Conservation (phyloP, 2,797 vertebrate species). For the Ctenochaetus hawaiiensis region DNA sequence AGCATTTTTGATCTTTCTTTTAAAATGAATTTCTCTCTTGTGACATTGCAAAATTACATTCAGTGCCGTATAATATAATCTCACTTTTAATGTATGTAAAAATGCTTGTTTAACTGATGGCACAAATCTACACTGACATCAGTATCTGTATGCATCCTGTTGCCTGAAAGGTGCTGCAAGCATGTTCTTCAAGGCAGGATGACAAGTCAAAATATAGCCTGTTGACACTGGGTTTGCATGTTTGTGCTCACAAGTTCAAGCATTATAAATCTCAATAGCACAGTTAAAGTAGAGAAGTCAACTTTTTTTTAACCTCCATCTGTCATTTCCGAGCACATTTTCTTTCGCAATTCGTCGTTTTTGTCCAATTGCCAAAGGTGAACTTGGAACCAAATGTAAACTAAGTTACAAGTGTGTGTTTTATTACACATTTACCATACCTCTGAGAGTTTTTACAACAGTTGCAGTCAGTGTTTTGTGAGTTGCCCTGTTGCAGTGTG, state of each 20-base stretch:
- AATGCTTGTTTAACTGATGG: neutral
- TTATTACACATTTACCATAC: constrained; percentile 2
- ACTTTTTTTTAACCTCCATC: neutral
- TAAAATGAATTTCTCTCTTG: neutral
- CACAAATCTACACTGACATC: constrained; percentile 22
- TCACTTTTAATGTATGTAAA: constrained; percentile 16
- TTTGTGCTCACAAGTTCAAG: constrained; percentile 1
- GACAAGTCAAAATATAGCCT: neutral
- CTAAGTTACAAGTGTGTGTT: neutral
- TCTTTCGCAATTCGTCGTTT: neutral
- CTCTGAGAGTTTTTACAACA: constrained; percentile 33
- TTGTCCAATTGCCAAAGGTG: neutral
- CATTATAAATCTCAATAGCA: constrained; percentile 7
- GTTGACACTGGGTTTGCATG: neutral
- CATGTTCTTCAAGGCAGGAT: constrained; percentile 4
- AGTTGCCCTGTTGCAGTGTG: constrained; percentile 11
- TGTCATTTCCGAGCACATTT: constrained; percentile 3
- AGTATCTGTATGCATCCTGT: constrained; percentile 6
- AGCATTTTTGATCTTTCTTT: neutral
- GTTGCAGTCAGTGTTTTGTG: constrained; percentile 8
- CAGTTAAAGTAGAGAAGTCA: constrained; percentile 12
- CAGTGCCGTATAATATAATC: constrained; percentile 15
- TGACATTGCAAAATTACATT: constrained; percentile 26
- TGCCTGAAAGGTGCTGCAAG: constrained; percentile 10
- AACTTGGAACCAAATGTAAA: neutral